Conservation (phyloP, 2,888 invertebrate genomes). For the Drosophila bunnanda region DNA sequence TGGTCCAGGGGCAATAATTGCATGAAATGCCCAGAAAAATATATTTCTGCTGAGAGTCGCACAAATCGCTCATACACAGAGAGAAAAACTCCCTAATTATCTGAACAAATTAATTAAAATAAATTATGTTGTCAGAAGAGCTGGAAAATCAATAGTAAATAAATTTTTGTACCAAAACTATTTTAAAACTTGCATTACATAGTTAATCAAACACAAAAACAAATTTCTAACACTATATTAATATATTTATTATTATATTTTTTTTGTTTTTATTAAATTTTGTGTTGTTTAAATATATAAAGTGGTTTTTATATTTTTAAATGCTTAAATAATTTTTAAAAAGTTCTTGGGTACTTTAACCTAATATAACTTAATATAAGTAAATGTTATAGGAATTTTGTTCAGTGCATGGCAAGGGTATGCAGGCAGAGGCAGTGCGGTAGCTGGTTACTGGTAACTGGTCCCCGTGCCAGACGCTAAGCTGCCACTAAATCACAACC, state of each 20-base stretch:
- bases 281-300: background rate
- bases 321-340: background rate
- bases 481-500: conserved; percentile 81
- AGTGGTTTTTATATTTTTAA: background rate
- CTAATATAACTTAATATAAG: too few relatives aligned
- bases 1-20: conserved; percentile 67
- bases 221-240: too few relatives aligned
- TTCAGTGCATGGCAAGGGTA: background rate
- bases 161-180: background rate
- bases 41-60: conserved; percentile 68
- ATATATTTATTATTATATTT: background rate
- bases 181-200: background rate
- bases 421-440: background rate
- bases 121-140: background rate
- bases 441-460: conserved; percentile 36
- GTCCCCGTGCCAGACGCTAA: conserved; percentile 69
- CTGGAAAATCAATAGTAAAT: too few relatives aligned
- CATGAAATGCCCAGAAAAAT: conserved; percentile 68
- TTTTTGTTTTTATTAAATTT: accelerated
- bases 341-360: too few relatives aligned
- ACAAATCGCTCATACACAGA: conserved; percentile 53
- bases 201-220: background rate
- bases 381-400: background rate
- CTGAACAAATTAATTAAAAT: background rate
- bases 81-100: background rate